Conservation (phyloP, 2,888 invertebrate species). For the Perdita meconis region DNA sequence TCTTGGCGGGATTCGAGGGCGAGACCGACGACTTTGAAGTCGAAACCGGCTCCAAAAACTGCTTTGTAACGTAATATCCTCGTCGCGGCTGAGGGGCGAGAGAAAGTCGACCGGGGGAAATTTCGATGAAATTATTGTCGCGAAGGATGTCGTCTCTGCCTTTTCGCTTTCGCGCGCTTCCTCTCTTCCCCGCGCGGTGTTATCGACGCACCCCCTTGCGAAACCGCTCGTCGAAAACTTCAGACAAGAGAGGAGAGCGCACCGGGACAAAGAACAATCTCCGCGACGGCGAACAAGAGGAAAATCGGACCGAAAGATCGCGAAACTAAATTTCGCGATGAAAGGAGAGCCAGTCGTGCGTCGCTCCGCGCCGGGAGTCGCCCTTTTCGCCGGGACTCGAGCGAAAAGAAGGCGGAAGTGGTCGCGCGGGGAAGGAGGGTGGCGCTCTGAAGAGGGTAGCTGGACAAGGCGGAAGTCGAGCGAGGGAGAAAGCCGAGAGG, state of each 20-base stretch:
- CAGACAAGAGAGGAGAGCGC: neutral
- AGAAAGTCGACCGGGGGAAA: slow-evolving; percentile 3
- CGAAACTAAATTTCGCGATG: slow-evolving; percentile 21
- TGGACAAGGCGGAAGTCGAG: slow-evolving; percentile 20
- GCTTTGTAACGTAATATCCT: slow-evolving; percentile 67
- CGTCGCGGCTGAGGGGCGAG: neutral
- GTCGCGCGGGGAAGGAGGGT: neutral
- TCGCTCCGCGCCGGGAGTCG: neutral
- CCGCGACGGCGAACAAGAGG: neutral
- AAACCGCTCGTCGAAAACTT: neutral
- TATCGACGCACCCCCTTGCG: neutral
- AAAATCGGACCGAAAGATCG: slow-evolving; percentile 5
- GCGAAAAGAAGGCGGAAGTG: slow-evolving; percentile 26
- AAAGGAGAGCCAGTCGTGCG: neutral
- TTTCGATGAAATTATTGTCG: slow-evolving; percentile 26
- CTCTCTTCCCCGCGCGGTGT: neutral
- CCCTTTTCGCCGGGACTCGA: too few species aligned
- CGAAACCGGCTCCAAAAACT: slow-evolving; percentile 43
- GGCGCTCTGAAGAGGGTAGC: slow-evolving; percentile 19
- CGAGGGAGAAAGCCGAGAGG: neutral
- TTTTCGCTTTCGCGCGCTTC: too few species aligned
- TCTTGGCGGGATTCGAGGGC: slow-evolving; percentile 5
- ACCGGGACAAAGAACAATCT: slow-evolving; percentile 11
- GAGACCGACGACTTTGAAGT: slow-evolving; percentile 13
- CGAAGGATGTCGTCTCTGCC: too few species aligned